Evolutionary conservation across 2,113 vertebrate genomes (phyloP), one percentile per base, ranked within the genome.

Genomic region (Puntigrus tetrazona): DNA sequence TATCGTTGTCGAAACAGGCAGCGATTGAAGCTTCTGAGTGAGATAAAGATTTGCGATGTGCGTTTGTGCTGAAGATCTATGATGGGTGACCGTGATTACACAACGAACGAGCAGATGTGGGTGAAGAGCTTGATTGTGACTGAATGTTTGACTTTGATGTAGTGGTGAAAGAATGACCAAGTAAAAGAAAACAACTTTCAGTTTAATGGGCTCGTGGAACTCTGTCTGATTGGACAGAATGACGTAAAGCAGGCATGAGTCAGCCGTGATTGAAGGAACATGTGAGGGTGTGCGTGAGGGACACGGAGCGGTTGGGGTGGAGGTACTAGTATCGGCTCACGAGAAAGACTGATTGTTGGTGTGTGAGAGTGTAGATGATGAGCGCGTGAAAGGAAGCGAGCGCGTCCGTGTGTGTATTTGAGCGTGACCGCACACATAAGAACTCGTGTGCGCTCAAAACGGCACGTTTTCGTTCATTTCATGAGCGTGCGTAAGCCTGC

Each of bases 181-280:
- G 85, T 55, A 82, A 84, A 87, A 84, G 47, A 80, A 76, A 84
- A 77, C 13, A 78, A 83, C 83, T 87, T 83, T 84, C 41, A 18
- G 25, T 80, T 70, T 87, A 89, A 87, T 87, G 75, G 72, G 70
- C 80, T 18, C 3, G 25, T 83, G 85, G 52, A 80, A 77, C 75
- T 80, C 76, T 41, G 50, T 59, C 82, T 86, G 87, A 84, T 86
- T 86, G 77, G 72, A 82, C 77, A 55, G 73, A 91, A 91, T 93
- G 91, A 92, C 92, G 93, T 88, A 89, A 91, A 90, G 52, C 91
- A 86, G 90, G 90, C 86, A 92, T 94, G 92, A 94, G 85, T 93
- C 93, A 94, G 91, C 92, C 88, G 89, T 94, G 87, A 83, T 78
- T 86, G 83, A 85, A 85, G 75, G 79, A 85, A 72, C 73, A 84